phyloP scores from a whole-genome alignment of 2,797 vertebrate genomes.

The Phrynocephalus forsythii region DNA sequence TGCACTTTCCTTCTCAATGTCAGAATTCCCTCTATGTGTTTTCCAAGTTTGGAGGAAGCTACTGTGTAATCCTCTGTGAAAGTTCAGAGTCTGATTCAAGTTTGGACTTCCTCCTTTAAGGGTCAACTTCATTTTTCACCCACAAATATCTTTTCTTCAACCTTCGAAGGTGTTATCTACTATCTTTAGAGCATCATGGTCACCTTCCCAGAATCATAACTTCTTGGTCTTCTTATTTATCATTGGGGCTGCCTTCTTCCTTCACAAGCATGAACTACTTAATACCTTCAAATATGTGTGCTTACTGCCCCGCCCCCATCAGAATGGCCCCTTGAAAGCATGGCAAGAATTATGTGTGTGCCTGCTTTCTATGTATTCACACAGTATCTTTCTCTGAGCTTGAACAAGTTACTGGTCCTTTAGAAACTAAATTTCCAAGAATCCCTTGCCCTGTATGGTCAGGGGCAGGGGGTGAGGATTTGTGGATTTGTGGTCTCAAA shows the following conservation, averaged over 20 bases:
- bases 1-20: background rate
- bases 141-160: background rate
- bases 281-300: background rate
- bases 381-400: too few relatives aligned
- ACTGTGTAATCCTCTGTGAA: background rate
- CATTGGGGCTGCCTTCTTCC: background rate
- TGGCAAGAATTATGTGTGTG: background rate
- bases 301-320: too few relatives aligned
- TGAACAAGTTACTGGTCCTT: too few relatives aligned
- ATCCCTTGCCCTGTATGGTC: too few relatives aligned
- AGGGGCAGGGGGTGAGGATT: too few relatives aligned
- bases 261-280: background rate
- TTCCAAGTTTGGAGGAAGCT: background rate
- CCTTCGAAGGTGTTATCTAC: background rate
- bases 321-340: background rate
- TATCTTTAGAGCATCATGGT: background rate
- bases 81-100: background rate
- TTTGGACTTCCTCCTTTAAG: background rate
- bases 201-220: background rate
- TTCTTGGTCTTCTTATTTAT: background rate
- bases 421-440: too few relatives aligned
- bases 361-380: background rate
- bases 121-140: background rate
- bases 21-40: background rate
- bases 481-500: too few relatives aligned